Percentiles rank a stretch among this genome's conserved stretches.
These are phyloP conservation scores for Drosophila tristis DNA, from an alignment of 1,140 invertebrate genomes.

Conservation along the genomic window DNA sequence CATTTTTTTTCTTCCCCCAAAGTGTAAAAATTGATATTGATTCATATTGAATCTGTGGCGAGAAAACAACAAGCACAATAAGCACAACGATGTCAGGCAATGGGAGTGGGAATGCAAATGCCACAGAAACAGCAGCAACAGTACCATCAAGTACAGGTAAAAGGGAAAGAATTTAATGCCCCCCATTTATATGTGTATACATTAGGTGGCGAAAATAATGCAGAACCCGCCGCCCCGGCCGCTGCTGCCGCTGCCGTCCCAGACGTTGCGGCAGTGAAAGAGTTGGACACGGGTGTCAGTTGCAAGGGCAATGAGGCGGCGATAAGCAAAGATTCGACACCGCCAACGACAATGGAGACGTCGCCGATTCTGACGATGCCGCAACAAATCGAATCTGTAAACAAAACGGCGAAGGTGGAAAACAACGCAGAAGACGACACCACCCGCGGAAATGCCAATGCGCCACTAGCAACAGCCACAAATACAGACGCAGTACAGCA, in stretches of 20 bases:
- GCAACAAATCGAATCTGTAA: slow-evolving; percentile 1
- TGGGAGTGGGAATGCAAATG: slow-evolving; percentile 64
- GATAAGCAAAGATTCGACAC: neutral
- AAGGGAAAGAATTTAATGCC: slow-evolving; percentile 42
- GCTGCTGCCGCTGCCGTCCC: slow-evolving; percentile 18
- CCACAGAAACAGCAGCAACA: slow-evolving; percentile 36
- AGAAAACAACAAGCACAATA: no score
- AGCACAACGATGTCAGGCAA: slow-evolving; percentile 25
- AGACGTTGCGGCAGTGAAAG: neutral
- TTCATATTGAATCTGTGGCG: no score
- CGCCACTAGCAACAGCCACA: slow-evolving; percentile 17
- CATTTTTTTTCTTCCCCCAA: slow-evolving; percentile 44
- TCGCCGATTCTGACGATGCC: neutral
- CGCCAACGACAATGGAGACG: slow-evolving; percentile 2
- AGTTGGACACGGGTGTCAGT: slow-evolving; percentile 15
- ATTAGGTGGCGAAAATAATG: slow-evolving; percentile 66
- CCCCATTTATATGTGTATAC: slow-evolving; percentile 24
- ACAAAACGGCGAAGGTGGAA: slow-evolving; percentile 11
- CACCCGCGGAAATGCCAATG: slow-evolving; percentile 43
- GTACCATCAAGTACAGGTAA: slow-evolving; percentile 62
- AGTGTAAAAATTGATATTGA: no score
- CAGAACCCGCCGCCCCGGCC: slow-evolving; percentile 34
- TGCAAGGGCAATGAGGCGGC: neutral
- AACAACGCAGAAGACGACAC: slow-evolving; percentile 30
- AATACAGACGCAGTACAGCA: slow-evolving; percentile 26